These are phyloP conservation scores for Rhinolophus sinicus DNA, from an alignment of 2,113 vertebrate species.

Conservation along the genomic window DNA sequence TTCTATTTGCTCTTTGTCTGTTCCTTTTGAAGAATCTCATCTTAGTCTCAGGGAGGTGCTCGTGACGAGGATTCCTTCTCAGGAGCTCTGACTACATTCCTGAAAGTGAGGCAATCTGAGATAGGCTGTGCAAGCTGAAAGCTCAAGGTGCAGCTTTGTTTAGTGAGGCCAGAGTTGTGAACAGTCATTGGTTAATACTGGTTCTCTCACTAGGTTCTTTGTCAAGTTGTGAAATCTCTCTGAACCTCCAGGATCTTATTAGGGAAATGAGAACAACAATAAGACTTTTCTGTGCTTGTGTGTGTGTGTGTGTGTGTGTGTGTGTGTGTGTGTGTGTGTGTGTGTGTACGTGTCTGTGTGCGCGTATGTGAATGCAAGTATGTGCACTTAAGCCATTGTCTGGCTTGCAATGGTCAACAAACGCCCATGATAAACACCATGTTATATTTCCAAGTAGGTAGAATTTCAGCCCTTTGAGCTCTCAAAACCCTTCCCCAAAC, in stretches of 20 bases:
- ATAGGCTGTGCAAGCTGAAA: not conserved
- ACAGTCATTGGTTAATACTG: not conserved
- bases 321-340: rapidly evolving
- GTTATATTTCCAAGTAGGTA: not conserved
- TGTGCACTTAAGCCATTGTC: not conserved
- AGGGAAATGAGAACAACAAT: not conserved
- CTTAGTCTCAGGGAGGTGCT: not conserved
- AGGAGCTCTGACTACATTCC: not conserved
- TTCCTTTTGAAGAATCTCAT: not conserved
- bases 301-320: not conserved
- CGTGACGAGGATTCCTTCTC: not conserved
- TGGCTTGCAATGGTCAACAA: not conserved
- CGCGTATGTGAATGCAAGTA: rapidly evolving
- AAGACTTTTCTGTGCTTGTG: not conserved
- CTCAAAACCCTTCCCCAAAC: not conserved
- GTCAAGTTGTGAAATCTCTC: not conserved
- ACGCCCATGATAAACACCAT: not conserved
- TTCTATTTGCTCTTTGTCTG: not conserved
- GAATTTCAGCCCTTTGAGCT: not conserved
- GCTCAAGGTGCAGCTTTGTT: not conserved
- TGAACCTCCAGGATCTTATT: not conserved
- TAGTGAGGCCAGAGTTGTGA: not conserved
- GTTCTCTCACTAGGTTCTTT: not conserved
- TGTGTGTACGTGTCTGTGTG: not conserved
- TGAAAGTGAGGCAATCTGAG: not conserved